Base-by-base conservation (phyloP, 2,888 invertebrate genomes). In the Eutolmus rufibarbis region DNA sequence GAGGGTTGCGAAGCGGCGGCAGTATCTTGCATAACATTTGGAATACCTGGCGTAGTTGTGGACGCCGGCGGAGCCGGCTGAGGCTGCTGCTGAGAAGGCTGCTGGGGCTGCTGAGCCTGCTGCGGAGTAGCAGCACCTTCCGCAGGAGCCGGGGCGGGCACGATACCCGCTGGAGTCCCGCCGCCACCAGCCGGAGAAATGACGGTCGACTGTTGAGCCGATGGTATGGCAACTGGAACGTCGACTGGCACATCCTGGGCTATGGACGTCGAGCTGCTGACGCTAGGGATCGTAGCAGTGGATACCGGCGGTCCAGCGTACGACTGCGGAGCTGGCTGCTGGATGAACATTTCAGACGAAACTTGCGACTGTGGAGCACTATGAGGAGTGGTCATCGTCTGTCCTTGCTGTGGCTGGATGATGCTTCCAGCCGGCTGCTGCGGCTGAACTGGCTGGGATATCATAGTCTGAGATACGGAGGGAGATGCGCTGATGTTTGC, bases 51-150 rank as follows among this genome's bases (percentile, higher is more conserved):
- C 46, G 85, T 40, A 46, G 79, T 12, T 23, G 66, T 2, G 9
- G 66, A 66, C 12, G 66, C 37, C 28, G 84, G 19, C 40, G 66
- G 37, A 19, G 40, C 82, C 88, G 56, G 31, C 43, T 85, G 85
- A 1, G 76, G 56, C 51, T 76, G 82, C 12, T 56, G 82, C n/a
- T 57, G 87, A 12, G 85, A 87, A 37, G 90, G 89, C 31, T 91
- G 91, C n/a, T 89, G 90, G 66, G 76, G 76, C 31, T 31, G 86
- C 74, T 85, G 85, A 19, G 74, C 88, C 77, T 94, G 14, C 93
- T 93, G 93, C 89, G 31, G 43, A 28, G 7, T 31, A 14, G 31
- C 76, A 76, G 16, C 77, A 31, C 19, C 34, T 14, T 86, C 86
- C 1, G 23, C 14, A 43, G 66, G 66, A 56, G 31, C 37, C 4